Evolutionary conservation across 2,888 invertebrate species (phyloP).

Genomic region (Euzophera pinguis): DNA sequence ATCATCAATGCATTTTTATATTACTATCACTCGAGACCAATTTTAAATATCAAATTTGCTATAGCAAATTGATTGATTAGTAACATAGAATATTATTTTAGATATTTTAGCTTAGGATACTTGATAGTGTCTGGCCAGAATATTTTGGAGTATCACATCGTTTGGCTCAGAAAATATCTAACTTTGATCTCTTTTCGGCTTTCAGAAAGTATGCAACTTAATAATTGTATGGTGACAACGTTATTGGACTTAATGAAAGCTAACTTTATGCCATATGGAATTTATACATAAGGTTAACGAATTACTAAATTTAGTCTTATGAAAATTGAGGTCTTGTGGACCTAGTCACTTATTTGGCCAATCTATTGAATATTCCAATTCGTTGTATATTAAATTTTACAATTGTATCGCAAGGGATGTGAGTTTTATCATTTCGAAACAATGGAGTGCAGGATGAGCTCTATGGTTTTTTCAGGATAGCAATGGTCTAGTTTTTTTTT

Average conservation of each 20-base stretch:
- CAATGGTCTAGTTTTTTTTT: constrained; percentile 79
- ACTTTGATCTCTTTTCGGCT: constrained; percentile 79
- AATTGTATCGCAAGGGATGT: constrained; percentile 61
- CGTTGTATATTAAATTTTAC: constrained; percentile 75
- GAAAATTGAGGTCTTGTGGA: constrained; percentile 70
- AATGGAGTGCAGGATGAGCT: constrained; percentile 78
- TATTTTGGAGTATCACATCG: constrained; percentile 79
- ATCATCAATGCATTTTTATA: constrained; percentile 70
- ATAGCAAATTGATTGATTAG: constrained; percentile 72
- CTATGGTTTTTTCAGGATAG: constrained; percentile 74
- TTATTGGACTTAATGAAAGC: constrained; percentile 77
- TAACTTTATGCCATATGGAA: constrained; percentile 80
- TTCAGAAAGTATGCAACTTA: constrained; percentile 78
- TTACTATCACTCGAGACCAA: constrained; percentile 75
- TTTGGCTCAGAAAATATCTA: constrained; percentile 79
- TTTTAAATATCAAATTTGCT: constrained; percentile 74
- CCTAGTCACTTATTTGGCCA: constrained; percentile 79
- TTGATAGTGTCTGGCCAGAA: constrained; percentile 79
- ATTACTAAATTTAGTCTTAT: constrained; percentile 79
- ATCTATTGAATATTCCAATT: constrained; percentile 79
- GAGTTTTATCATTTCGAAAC: constrained; percentile 65
- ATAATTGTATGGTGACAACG: constrained; percentile 70
- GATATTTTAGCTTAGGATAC: constrained; percentile 80
- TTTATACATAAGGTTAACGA: constrained; percentile 79
- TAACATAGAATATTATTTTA: constrained; percentile 75